These are phyloP conservation scores for Dastarcus helophoroides DNA, from an alignment of 2,888 invertebrate species.

Conservation along the genomic window DNA sequence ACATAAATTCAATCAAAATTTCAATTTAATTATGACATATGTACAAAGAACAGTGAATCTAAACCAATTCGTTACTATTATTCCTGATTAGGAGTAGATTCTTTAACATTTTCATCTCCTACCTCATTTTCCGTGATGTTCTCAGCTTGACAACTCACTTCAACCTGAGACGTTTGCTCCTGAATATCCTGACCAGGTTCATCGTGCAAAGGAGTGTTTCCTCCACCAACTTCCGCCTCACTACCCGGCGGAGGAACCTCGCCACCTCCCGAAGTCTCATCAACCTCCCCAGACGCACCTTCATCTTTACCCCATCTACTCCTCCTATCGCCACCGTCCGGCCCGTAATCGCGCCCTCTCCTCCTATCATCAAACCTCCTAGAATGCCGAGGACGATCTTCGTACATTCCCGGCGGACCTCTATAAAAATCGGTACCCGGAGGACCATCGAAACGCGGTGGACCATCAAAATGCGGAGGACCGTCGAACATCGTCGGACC, in stretches of 20 bases:
- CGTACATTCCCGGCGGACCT: slow-evolving; percentile 4
- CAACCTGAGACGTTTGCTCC: background rate
- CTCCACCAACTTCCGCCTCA: slow-evolving; percentile 13
- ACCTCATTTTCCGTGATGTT: background rate
- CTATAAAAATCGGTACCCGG: slow-evolving; percentile 13
- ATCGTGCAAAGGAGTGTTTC: slow-evolving; percentile 26
- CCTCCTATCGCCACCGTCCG: slow-evolving; percentile 13
- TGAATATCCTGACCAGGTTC: slow-evolving; percentile 14
- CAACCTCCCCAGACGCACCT: slow-evolving; percentile 21
- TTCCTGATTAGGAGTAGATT: too few relatives aligned
- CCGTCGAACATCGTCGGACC: slow-evolving; percentile 20
- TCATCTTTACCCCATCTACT: slow-evolving; percentile 28
- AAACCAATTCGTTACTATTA: too few relatives aligned
- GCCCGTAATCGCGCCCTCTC: slow-evolving; percentile 10
- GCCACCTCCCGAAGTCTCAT: background rate
- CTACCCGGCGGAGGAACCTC: slow-evolving; percentile 10
- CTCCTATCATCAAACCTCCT: background rate
- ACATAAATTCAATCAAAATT: too few relatives aligned
- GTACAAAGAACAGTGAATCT: too few relatives aligned
- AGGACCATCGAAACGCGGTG: slow-evolving; percentile 15
- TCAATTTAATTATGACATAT: too few relatives aligned
- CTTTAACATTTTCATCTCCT: background rate
- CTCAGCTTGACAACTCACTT: background rate
- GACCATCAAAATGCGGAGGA: slow-evolving; percentile 16
- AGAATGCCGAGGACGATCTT: slow-evolving; percentile 9